Percentiles rank a stretch among this genome's conserved stretches.
These are phyloP conservation scores for Oegoconia quadripuncta DNA, from an alignment of 2,888 invertebrate genomes.

Conservation along the genomic window DNA sequence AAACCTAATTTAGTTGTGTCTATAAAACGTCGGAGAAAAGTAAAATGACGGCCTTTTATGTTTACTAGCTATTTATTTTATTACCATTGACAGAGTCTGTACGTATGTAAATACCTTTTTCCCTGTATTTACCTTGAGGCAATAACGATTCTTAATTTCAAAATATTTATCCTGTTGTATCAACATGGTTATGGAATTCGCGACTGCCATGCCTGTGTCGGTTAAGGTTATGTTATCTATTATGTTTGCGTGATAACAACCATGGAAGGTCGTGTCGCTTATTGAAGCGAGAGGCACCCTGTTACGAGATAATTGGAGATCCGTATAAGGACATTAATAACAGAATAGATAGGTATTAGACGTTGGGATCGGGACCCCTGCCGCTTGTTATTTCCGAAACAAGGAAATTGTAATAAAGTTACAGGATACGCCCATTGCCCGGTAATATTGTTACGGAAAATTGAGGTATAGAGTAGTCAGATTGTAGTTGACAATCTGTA, in stretches of 20 bases:
- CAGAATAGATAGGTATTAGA: constrained; percentile 66
- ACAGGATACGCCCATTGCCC: constrained; percentile 47
- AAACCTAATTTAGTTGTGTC: too few species aligned
- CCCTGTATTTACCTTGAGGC: too few species aligned
- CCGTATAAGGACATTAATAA: constrained; percentile 68
- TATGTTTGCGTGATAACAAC: constrained; percentile 35
- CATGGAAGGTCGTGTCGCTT: constrained; percentile 33
- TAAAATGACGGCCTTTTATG: too few species aligned
- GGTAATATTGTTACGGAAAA: constrained; percentile 57
- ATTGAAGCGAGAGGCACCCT: constrained; percentile 38
- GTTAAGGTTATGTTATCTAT: constrained; percentile 6
- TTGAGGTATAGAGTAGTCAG: constrained; percentile 33
- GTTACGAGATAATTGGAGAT: constrained; percentile 61
- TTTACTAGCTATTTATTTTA: too few species aligned
- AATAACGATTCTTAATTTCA: too few species aligned
- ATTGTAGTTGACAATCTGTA: constrained; percentile 29
- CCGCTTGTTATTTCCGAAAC: constrained; percentile 56
- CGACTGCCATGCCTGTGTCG: background rate
- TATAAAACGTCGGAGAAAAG: too few species aligned
- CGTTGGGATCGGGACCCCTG: constrained; percentile 44
- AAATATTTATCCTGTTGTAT: too few species aligned
- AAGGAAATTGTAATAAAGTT: constrained; percentile 64
- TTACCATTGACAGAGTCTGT: too few species aligned
- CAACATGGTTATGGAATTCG: too few species aligned
- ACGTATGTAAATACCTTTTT: too few species aligned